Evolutionary conservation across 2,888 invertebrate species (phyloP), one percentile per base, ranked within the genome.

Genomic region (Ectropis crepuscularia): DNA sequence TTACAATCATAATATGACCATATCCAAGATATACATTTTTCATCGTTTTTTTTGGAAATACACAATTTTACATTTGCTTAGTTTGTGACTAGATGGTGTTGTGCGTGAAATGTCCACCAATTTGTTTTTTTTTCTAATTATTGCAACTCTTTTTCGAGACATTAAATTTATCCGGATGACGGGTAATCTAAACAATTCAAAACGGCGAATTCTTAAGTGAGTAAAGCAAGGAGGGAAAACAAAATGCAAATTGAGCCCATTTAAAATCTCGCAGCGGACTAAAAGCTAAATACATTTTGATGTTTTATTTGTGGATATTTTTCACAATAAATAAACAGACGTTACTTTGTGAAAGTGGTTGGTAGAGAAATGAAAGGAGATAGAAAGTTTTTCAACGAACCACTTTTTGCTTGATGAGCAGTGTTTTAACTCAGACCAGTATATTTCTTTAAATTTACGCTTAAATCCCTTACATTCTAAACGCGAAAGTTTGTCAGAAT

Each of bases 231-330:
- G 68, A 69, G 71, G 63, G 65, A 70, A 71, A 68, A 69, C 65
- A 62, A 67, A 72, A 71, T 71, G 73, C 51, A 69, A 72, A 71
- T 71, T 63, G 49, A 50, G 39, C 61, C 65, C 68, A 66, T 70
- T 73, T 58, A 53, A 53, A 73, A 70, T 73, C 67, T 68, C 63
- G 12, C 38, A 46, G 53, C 36, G 54, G 57, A 49, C 57, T 68
- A 61, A 48, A 46, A 65, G 63, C 65, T 63, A 61, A 68, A 68
- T 66, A 67, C 51, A 71, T 70, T 70, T 71, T 50, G 62, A 71
- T 72, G 68, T 65, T 67, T 64, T 67, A 48, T 61, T 65, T 58
- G 62, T 39, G 58, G 42, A 43, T 48, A 45, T 62, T 58, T 62
- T 57, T 53, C 28, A 50, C 57, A 57, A 49, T 43, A 43, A 57